These are phyloP conservation scores for Euplagia quadripunctaria DNA, from an alignment of 2,888 invertebrate species.

Conservation along the genomic window DNA sequence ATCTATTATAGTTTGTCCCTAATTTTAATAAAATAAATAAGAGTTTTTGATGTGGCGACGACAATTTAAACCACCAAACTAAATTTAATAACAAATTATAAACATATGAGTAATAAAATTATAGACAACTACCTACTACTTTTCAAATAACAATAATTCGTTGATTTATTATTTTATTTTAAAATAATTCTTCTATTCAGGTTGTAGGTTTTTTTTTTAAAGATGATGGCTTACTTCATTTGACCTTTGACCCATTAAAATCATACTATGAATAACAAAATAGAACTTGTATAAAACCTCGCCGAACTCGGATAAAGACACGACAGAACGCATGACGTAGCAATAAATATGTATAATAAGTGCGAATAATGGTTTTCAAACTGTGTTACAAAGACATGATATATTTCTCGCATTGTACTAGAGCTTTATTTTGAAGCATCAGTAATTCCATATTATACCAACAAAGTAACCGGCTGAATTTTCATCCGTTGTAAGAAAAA, in stretches of 20 bases:
- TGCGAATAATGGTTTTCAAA: constrained; percentile 28
- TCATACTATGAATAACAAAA: background rate
- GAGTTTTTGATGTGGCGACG: too few relatives aligned
- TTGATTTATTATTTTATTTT: too few relatives aligned
- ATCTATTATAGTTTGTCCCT: too few relatives aligned
- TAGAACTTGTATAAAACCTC: background rate
- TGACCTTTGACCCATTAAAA: background rate
- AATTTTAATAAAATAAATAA: too few relatives aligned
- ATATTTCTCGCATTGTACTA: constrained; percentile 30
- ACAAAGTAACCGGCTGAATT: constrained; percentile 26
- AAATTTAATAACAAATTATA: too few relatives aligned
- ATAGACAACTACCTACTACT: too few relatives aligned
- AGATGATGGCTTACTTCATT: too few relatives aligned
- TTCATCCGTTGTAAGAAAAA: constrained; percentile 23
- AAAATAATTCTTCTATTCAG: too few relatives aligned
- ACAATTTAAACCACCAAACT: too few relatives aligned
- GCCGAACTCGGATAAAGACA: background rate
- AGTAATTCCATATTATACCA: constrained; percentile 35
- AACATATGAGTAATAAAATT: too few relatives aligned
- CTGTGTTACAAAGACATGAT: constrained; percentile 22
- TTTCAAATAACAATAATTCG: too few relatives aligned
- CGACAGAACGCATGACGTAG: constrained; percentile 10
- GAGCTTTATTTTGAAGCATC: constrained; percentile 40
- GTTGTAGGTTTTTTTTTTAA: too few relatives aligned
- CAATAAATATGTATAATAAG: constrained; percentile 25